Base-by-base conservation (phyloP, 2,888 invertebrate genomes). In the Tryphoninae sp. region DNA sequence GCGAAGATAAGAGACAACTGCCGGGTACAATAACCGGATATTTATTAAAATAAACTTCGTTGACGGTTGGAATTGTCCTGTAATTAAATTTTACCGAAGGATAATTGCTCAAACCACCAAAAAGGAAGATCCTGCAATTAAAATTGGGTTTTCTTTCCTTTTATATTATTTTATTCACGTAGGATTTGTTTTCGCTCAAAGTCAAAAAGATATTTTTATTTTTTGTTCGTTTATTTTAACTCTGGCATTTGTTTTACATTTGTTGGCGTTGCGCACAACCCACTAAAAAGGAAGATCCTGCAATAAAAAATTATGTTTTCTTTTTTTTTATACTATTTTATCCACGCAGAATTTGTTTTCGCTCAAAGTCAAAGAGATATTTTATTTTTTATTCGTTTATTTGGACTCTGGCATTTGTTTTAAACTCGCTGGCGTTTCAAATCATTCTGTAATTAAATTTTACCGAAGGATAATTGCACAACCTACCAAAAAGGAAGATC, bases 71-170 rank as follows among this genome's bases (percentile, higher is more conserved):
- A 33, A 65, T 11, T 42, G 26, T n/a, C 61, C 42, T 51, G 62
- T 7, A 78, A 78, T 75, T 78, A 78, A 68, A 61, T 74, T 64
- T 23, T 23, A 59, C 51, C 67, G 62, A 55, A 51, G 55, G 1
- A 16, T 51, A 62, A 75, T 78, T 67, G 67, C 9, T 11, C 62
- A 45, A 72, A 67, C n/a, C n/a, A 9, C 62, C 16, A 19, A 72
- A 72, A 61, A 55, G 71, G 67, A 62, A 51, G 71, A 81, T 75
- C 71, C 19, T 11, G 72, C 75, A 71, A 71, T 82, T 77, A 61
- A 3, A 65, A n/a, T 42, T 59, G 1, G 40, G 2, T 19, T n/a
- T 51, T 65, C 51, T 26, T 19, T 51, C 65, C 45, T 26, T 6
- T 23, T 19, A 19, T 19, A 19, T 62, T 64, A 71, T 69, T 72